Evolutionary conservation across 2,797 vertebrate genomes (phyloP).

Genomic region (Phalloptychus januarius): DNA sequence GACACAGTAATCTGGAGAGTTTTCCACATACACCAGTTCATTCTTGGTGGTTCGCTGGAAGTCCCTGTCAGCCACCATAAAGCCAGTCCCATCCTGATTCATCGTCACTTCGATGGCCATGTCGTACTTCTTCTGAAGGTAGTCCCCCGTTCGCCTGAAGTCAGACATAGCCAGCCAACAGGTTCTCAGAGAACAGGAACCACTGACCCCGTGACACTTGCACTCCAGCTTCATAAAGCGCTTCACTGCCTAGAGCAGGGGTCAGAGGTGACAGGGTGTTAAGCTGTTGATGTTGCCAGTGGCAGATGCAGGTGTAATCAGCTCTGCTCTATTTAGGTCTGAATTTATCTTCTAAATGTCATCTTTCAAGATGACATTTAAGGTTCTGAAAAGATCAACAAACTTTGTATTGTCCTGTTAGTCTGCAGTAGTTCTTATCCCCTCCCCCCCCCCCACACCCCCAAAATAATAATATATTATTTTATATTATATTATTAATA

Average conservation of each 20-base stretch:
- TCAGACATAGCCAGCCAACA: constrained; percentile 97
- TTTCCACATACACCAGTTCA: constrained; percentile 96
- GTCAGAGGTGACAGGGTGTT: constrained; percentile 70
- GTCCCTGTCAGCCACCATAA: constrained; percentile 90
- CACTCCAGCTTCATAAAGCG: constrained; percentile 98
- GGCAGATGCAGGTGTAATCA: constrained; percentile 43
- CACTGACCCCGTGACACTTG: constrained; percentile 97
- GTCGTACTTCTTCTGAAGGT: constrained; percentile 93
- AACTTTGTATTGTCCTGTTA: too few species aligned
- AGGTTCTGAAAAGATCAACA: not conserved
- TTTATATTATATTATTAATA: too few species aligned
- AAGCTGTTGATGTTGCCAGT: constrained; percentile 46
- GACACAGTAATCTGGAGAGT: constrained; percentile 96
- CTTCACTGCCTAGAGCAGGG: constrained; percentile 89
- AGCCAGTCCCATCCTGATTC: constrained; percentile 96
- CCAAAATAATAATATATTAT: too few species aligned
- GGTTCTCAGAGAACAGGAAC: constrained; percentile 95
- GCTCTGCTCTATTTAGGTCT: constrained; percentile 1
- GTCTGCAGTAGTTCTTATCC: too few species aligned
- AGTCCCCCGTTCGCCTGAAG: constrained; percentile 94
- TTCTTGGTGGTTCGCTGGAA: constrained; percentile 92
- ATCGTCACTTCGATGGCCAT: constrained; percentile 94
- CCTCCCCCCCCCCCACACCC: too few species aligned
- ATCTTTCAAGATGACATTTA: not conserved
- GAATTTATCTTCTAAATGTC: constrained; percentile 8